These are phyloP conservation scores for Notocelia uddmanniana DNA, from an alignment of 2,888 invertebrate genomes.

Conservation along the genomic window DNA sequence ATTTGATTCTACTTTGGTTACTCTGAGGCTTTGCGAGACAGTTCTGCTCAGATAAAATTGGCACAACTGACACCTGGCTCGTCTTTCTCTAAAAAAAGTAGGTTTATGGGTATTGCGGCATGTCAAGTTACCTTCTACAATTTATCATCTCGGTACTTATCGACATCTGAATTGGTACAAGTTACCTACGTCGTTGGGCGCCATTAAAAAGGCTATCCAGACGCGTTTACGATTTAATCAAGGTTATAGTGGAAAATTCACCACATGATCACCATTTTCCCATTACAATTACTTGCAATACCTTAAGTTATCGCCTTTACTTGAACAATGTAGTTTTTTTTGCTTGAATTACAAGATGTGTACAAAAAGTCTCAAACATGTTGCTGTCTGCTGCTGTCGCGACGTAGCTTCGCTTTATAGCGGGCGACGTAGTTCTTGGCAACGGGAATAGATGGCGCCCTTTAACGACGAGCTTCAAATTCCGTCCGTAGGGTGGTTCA, in stretches of 20 bases:
- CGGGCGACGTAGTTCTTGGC: conserved; percentile 45
- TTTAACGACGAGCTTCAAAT: conserved; percentile 5
- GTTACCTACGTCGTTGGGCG: too few species aligned
- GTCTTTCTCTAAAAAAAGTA: too few species aligned
- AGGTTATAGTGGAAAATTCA: background rate
- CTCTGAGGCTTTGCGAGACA: too few species aligned
- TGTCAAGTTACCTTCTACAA: too few species aligned
- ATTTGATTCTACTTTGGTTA: too few species aligned
- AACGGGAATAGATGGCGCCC: conserved; percentile 37
- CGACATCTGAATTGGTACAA: too few species aligned
- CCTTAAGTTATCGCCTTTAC: background rate
- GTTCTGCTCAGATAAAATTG: background rate
- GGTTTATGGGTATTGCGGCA: too few species aligned
- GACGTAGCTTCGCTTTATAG: conserved; percentile 49
- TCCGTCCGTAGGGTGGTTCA: conserved; percentile 11
- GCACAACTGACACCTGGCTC: too few species aligned
- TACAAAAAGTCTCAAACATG: background rate
- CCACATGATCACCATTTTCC: background rate
- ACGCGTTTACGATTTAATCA: background rate
- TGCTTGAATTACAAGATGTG: background rate
- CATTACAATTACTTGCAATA: background rate
- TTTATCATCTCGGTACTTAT: too few species aligned
- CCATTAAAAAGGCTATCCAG: too few species aligned
- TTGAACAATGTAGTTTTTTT: background rate
- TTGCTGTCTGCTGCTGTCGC: background rate